Base-by-base conservation (phyloP, 2,888 invertebrate species). In the Dexiosoma caninum region DNA sequence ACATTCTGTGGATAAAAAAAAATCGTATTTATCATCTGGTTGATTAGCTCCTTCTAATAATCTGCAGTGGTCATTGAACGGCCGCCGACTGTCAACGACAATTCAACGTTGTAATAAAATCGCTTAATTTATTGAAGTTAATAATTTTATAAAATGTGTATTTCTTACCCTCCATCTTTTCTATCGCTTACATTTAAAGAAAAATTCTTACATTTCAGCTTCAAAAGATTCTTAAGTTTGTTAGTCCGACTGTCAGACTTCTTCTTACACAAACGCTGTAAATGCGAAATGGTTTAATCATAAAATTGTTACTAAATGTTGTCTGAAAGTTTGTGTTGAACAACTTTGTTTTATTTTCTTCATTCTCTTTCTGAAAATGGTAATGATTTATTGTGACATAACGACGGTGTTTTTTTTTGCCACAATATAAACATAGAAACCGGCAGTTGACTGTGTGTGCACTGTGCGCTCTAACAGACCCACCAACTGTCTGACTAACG, bases 371-470 rank as follows among this genome's bases (percentile, higher is more conserved):
- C 55, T 57, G 57, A 49, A 67, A 67, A 69, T 64, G 69, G 30
- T 81, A 77, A 77, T 77, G 72, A 81, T 77, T 77, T 64, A 81
- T 77, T 77, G 77, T 77, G 81, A 81, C 81, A 77, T 70, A 81
- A 81, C 51, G 42, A 37, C 27, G n/a, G 10, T 32, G 21, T 44
- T 49, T 27, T 57, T 40, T 51, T 49, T n/a, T 32, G 7, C 4
- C 2, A 16, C 16, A 27, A 3, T 53, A 6, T 27, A 27, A 27
- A 27, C 27, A 27, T 53, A n/a, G 2, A 21, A 32, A 46, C 51
- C 16, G 30, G 21, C 12, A 14, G 14, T 32, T 23, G 5, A 1
- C 6, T 42, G 21, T 27, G 27, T 27, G 27, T 27, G n/a, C n/a
- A n/a, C n/a, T n/a, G n/a, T 27, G 27, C 30, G 7, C 16, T n/a